phyloP scores from a whole-genome alignment of 2,797 vertebrate genomes.

The Benthosema pterotum region DNA sequence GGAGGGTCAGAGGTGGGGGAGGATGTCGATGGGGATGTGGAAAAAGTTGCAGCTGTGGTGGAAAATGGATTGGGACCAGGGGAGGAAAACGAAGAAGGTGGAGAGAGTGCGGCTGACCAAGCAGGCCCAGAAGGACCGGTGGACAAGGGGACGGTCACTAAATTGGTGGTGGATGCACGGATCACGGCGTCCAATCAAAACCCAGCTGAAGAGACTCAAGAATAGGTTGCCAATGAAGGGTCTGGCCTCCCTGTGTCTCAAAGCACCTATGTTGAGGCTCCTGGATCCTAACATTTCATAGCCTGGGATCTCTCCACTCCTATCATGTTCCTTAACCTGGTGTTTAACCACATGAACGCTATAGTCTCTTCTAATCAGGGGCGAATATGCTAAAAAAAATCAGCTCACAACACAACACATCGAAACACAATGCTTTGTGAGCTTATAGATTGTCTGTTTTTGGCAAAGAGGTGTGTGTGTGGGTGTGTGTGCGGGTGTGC shows the following conservation, averaged over 20 bases:
- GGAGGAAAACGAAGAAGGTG: conserved; percentile 41
- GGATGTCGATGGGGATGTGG: conserved; percentile 1
- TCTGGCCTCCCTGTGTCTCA: conserved; percentile 47
- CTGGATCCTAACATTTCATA: conserved; percentile 26
- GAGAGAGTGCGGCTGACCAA: conserved; percentile 18
- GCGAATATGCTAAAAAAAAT: no score
- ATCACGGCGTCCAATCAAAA: conserved; percentile 37
- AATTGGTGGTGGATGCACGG: conserved; percentile 31
- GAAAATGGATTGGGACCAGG: conserved; percentile 64
- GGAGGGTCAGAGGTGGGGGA: conserved; percentile 54
- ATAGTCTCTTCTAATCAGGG: no score
- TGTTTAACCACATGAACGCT: not conserved
- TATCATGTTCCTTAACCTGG: conserved; percentile 1
- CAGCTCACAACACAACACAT: no score
- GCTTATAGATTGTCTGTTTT: no score
- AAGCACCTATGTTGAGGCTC: conserved; percentile 28
- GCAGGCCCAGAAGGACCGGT: conserved; percentile 36
- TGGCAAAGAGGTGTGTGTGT: no score
- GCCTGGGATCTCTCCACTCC: conserved; percentile 29
- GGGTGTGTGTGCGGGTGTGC: no score
- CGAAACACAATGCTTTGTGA: no score
- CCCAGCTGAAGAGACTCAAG: conserved; percentile 45
- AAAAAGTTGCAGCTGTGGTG: conserved; percentile 32
- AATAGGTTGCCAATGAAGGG: conserved; percentile 43
- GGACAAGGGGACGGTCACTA: conserved; percentile 29